phyloP scores from a whole-genome alignment of 2,797 vertebrate species.

The Myripristis murdjan region DNA sequence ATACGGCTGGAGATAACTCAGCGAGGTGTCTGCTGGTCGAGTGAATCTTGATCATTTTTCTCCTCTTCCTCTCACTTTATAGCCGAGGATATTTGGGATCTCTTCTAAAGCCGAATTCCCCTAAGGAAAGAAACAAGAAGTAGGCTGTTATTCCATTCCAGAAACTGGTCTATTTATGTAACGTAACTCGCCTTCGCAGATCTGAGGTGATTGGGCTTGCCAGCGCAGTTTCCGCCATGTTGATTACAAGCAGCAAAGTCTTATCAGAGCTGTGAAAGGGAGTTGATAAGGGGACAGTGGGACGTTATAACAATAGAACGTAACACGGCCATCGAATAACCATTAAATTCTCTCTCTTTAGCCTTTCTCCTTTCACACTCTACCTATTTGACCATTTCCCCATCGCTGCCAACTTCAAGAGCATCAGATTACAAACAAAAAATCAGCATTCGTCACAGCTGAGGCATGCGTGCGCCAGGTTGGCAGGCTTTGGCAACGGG shows the following conservation, averaged over 20 bases:
- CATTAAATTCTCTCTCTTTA: slow-evolving; percentile 48
- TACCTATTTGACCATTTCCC: slow-evolving; percentile 67
- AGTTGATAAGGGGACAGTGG: slow-evolving; percentile 41
- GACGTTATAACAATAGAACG: slow-evolving; percentile 41
- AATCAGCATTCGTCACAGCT: slow-evolving; percentile 72
- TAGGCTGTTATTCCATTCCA: slow-evolving; percentile 22
- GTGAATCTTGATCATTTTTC: slow-evolving; percentile 1
- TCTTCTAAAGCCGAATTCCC: slow-evolving; percentile 12
- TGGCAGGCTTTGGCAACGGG: slow-evolving; percentile 74
- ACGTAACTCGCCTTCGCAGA: slow-evolving; percentile 12
- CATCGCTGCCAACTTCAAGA: slow-evolving; percentile 73
- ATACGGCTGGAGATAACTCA: slow-evolving; percentile 1
- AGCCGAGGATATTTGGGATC: slow-evolving; percentile 16
- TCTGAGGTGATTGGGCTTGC: slow-evolving; percentile 2
- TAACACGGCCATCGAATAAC: slow-evolving; percentile 22
- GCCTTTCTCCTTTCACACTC: slow-evolving; percentile 34
- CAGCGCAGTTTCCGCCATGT: slow-evolving; percentile 19
- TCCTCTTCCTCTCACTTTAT: neutral
- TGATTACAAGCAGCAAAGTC: slow-evolving; percentile 62
- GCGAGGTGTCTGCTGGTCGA: neutral
- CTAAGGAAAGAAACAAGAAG: slow-evolving; percentile 12
- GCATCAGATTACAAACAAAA: slow-evolving; percentile 77
- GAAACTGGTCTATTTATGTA: slow-evolving; percentile 47
- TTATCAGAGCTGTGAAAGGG: slow-evolving; percentile 47
- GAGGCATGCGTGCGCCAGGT: slow-evolving; percentile 50